A percentile compares a stretch with the other conserved stretches of the same genome.
phyloP scores from a whole-genome alignment of 2,888 invertebrate genomes.

The Cosmia pyralina region DNA sequence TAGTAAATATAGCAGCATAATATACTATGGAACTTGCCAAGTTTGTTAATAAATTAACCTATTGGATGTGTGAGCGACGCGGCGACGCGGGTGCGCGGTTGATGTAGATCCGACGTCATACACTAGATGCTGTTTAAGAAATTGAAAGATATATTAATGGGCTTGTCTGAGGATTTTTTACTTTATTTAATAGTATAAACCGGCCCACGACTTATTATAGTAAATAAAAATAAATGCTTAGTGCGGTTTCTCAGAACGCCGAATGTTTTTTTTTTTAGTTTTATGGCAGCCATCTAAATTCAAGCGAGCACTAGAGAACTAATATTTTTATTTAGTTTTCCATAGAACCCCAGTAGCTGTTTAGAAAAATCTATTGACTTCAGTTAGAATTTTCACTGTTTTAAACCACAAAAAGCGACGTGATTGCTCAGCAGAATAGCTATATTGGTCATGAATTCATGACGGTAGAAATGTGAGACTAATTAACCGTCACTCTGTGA shows the following conservation, averaged over 20 bases:
- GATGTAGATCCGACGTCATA: conserved; percentile 54
- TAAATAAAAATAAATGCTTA: conserved; percentile 13
- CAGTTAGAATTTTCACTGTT: background rate
- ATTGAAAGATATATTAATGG: conserved; percentile 39
- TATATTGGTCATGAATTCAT: background rate
- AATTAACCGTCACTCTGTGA: background rate
- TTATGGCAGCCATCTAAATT: background rate
- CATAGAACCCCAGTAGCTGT: background rate
- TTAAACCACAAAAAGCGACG: background rate
- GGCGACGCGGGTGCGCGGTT: conserved; percentile 17
- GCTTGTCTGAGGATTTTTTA: conserved; percentile 13
- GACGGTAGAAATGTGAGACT: background rate
- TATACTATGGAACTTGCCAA: conserved; percentile 53
- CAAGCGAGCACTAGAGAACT: background rate
- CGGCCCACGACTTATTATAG: conserved; percentile 1
- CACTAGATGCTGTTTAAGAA: conserved; percentile 21
- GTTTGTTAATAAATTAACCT: conserved; percentile 59
- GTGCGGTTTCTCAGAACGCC: background rate
- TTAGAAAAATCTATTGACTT: background rate
- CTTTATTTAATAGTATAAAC: conserved; percentile 40
- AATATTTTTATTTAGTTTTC: background rate
- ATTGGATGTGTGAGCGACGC: conserved; percentile 45
- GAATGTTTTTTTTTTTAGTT: background rate
- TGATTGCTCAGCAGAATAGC: background rate
- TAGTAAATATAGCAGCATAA: conserved; percentile 41